Evolutionary conservation across 2,888 invertebrate species (phyloP).

Genomic region (Pristionchus entomophagus): DNA sequence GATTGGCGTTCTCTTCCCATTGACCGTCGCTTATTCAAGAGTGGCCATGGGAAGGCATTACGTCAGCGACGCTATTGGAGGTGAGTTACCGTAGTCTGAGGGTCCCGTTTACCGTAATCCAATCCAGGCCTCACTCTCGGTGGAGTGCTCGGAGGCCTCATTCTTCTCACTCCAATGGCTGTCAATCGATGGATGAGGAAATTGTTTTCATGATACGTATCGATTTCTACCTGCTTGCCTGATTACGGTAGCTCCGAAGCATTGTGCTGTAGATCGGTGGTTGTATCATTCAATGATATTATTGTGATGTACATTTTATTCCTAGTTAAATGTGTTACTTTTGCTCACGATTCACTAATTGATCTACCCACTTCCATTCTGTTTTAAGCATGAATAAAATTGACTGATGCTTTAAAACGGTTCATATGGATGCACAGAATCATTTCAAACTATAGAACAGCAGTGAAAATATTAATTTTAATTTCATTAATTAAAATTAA

Average conservation of each 20-base stretch:
- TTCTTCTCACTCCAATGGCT: slow-evolving; percentile 10
- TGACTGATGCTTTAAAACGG: too few species aligned
- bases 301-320: too few species aligned
- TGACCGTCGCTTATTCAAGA: slow-evolving; percentile 85
- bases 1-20: slow-evolving; percentile 72
- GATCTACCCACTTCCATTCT: too few species aligned
- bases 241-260: neutral
- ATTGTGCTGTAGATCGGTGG: neutral
- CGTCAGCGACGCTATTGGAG: slow-evolving; percentile 87
- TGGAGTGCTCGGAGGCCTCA: neutral
- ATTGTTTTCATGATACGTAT: neutral
- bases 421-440: too few species aligned
- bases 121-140: slow-evolving; percentile 31
- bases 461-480: too few species aligned
- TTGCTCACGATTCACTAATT: too few species aligned
- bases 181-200: slow-evolving; percentile 42
- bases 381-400: too few species aligned
- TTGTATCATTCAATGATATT: neutral
- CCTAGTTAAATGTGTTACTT: too few species aligned
- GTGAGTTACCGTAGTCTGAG: slow-evolving; percentile 78
- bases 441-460: too few species aligned
- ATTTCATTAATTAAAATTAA: neutral
- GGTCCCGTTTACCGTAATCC: neutral
- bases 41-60: slow-evolving; percentile 89
- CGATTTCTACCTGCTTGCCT: neutral